Percentiles rank a stretch among this genome's conserved stretches.
These are phyloP conservation scores for Chaenodraco wilsoni DNA, from an alignment of 2,797 vertebrate genomes.

Conservation along the genomic window DNA sequence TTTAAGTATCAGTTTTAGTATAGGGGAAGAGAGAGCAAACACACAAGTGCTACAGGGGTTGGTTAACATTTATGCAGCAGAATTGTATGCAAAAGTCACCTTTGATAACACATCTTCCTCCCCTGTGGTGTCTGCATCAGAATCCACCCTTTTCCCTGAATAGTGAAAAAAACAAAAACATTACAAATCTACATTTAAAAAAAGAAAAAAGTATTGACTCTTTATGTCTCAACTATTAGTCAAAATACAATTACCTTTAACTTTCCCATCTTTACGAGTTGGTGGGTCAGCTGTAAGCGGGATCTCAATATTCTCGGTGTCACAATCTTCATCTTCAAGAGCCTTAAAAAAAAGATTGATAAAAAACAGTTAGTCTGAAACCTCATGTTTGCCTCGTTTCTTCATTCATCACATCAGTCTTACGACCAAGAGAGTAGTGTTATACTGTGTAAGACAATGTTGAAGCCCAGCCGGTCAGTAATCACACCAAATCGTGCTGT, in stretches of 20 bases:
- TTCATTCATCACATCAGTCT: background rate
- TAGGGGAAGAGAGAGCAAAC: background rate
- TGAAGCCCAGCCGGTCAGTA: too few species aligned
- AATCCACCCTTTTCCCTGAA: conserved; percentile 91
- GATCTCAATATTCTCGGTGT: conserved; percentile 92
- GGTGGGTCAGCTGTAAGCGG: conserved; percentile 83
- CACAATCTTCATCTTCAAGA: conserved; percentile 95
- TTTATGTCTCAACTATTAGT: background rate
- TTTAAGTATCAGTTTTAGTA: background rate
- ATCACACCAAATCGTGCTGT: background rate
- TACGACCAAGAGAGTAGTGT: background rate
- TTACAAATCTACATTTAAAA: background rate
- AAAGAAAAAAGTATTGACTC: background rate
- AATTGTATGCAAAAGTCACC: conserved; percentile 77
- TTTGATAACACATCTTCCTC: conserved; percentile 92
- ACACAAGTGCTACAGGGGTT: too few species aligned
- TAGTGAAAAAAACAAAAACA: conserved; percentile 1
- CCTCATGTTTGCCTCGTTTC: background rate
- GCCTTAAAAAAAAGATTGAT: conserved; percentile 81
- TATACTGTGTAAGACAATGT: background rate
- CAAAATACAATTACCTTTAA: conserved; percentile 86
- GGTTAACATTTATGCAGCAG: background rate
- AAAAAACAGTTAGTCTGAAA: background rate
- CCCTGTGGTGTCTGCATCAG: conserved; percentile 87
- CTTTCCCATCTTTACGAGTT: conserved; percentile 89